Conservation (phyloP, 2,113 vertebrate species). For the Anarhynchus alexandrinus region DNA sequence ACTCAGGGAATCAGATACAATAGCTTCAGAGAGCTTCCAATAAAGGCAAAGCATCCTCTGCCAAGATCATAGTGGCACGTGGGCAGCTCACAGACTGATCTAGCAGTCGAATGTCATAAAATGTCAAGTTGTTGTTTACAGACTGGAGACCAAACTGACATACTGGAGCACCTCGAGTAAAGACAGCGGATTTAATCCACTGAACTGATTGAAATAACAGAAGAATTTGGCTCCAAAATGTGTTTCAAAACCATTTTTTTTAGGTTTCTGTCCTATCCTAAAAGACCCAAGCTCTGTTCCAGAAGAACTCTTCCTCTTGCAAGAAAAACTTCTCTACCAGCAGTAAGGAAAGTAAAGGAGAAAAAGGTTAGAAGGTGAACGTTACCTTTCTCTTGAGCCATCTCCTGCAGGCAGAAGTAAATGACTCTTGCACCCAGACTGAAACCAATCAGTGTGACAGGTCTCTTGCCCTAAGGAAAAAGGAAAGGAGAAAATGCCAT, state of each 20-base stretch:
- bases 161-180: not conserved
- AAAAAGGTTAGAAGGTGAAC: not conserved
- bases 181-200: not conserved
- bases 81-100: not conserved
- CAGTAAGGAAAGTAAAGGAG: not conserved
- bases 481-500: not conserved
- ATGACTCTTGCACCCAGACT: slow-evolving; percentile 96
- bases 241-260: not conserved
- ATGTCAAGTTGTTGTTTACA: not conserved
- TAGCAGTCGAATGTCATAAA: not conserved
- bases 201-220: not conserved
- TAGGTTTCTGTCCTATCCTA: not conserved
- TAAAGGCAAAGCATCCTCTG: slow-evolving; percentile 30
- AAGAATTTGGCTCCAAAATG: not conserved
- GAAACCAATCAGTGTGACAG: slow-evolving; percentile 94
- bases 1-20: not conserved
- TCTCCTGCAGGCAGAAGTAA: slow-evolving; percentile 95
- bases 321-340: not conserved
- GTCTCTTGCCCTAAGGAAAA: slow-evolving; percentile 83
- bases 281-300: not conserved
- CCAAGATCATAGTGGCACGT: not conserved
- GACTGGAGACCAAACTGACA: not conserved
- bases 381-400: slow-evolving; percentile 90
- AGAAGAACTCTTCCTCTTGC: not conserved
- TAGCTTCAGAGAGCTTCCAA: slow-evolving; percentile 5